A percentile compares a stretch with the other conserved stretches of the same genome.
Conservation (phyloP, 2,113 vertebrate species). For the Okapia johnstoni region DNA sequence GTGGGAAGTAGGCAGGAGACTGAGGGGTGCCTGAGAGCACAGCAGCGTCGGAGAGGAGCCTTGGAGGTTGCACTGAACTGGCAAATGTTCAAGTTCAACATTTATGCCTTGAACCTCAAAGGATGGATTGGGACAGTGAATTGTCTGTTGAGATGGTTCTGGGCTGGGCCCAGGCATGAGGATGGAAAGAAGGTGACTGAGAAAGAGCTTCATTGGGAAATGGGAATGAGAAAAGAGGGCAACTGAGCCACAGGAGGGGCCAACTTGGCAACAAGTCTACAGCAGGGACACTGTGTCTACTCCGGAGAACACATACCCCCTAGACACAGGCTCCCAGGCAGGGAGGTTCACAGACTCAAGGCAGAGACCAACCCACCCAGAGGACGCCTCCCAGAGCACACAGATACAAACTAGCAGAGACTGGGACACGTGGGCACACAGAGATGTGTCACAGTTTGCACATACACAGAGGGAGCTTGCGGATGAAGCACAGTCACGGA, state of each 20-base stretch:
- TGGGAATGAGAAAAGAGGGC: background rate
- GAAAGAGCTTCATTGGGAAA: accelerated
- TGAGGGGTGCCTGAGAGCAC: accelerated
- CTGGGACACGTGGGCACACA: accelerated
- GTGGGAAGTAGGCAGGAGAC: background rate
- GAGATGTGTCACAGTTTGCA: background rate
- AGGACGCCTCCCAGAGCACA: accelerated
- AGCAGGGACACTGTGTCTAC: background rate
- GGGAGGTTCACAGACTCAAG: background rate
- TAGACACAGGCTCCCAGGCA: background rate
- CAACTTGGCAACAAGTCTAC: background rate
- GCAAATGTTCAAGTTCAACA: background rate
- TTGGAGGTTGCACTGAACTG: background rate
- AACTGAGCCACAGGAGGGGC: background rate
- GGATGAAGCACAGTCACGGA: accelerated
- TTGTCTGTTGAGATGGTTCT: background rate
- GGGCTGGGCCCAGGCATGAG: background rate
- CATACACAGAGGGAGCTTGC: background rate
- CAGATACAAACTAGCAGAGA: background rate
- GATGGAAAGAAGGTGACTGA: background rate
- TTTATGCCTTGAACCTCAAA: background rate
- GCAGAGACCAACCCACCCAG: background rate
- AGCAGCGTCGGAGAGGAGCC: background rate
- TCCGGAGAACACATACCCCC: background rate
- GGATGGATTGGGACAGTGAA: background rate